A percentile compares a stretch with the other conserved stretches of the same genome.
Evolutionary conservation across 2,113 vertebrate species (phyloP).

Genomic region (Rhegmatorhina hoffmannsi): DNA sequence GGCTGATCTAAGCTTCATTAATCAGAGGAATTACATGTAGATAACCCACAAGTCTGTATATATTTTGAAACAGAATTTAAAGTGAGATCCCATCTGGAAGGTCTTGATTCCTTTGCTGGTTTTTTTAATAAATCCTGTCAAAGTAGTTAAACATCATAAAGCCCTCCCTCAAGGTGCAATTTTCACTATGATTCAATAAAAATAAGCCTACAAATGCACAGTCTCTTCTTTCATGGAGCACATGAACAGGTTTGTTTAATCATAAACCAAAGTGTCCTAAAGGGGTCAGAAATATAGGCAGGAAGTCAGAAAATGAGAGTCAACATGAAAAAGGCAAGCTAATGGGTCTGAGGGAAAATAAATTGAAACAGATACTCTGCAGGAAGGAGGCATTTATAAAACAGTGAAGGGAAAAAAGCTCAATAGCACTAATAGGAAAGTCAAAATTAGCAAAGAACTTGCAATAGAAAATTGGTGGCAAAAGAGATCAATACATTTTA

Average conservation of each 20-base stretch:
- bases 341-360: constrained; percentile 35
- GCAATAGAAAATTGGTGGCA: not conserved
- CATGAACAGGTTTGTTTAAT: constrained; percentile 53
- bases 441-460: not conserved
- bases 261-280: constrained; percentile 22
- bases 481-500: not conserved
- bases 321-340: not conserved
- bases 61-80: not conserved
- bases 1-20: not conserved
- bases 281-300: constrained; percentile 42
- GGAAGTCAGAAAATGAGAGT: constrained; percentile 56
- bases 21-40: not conserved
- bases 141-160: constrained; percentile 58
- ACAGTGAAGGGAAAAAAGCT: not conserved
- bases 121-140: constrained; percentile 60
- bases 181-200: constrained; percentile 60
- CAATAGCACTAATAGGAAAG: not conserved
- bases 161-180: constrained; percentile 44
- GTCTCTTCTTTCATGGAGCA: constrained; percentile 18
- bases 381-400: not conserved
- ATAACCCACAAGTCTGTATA: not conserved
- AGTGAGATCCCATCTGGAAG: constrained; percentile 2
- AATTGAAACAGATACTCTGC: constrained; percentile 39
- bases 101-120: constrained; percentile 32
- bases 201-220: constrained; percentile 32